phyloP scores from a whole-genome alignment of 2,113 vertebrate species.

The Telmatochromis sp. region DNA sequence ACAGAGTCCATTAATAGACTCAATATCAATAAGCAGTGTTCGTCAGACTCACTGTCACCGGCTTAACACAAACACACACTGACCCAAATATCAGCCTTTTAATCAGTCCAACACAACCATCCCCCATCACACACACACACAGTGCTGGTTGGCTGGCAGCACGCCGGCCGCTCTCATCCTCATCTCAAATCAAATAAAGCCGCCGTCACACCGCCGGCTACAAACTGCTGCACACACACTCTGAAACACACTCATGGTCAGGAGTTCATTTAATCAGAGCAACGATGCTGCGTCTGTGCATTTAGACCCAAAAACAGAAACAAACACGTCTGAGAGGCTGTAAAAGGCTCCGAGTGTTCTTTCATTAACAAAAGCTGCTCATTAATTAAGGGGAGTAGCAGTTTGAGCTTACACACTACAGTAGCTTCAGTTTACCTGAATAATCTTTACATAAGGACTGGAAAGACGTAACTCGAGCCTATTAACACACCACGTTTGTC shows the following conservation, averaged over 20 bases:
- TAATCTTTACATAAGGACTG: background rate
- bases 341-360: background rate
- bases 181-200: conserved; percentile 5
- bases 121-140: background rate
- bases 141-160: background rate
- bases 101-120: conserved; percentile 12
- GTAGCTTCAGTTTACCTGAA: background rate
- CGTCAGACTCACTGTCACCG: background rate
- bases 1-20: background rate
- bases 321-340: background rate
- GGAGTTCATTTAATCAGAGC: background rate
- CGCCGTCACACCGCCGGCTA: background rate
- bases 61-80: background rate
- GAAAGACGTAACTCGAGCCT: background rate
- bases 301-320: background rate
- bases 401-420: background rate
- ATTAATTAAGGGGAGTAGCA: background rate
- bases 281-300: background rate
- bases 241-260: background rate
- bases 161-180: background rate
- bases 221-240: background rate
- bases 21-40: background rate
- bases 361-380: background rate
- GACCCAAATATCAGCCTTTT: conserved; percentile 56
- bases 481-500: background rate